A percentile compares a stretch with the other conserved stretches of the same genome.
Evolutionary conservation across 2,113 vertebrate species (phyloP).

Genomic region (Naja naja): DNA sequence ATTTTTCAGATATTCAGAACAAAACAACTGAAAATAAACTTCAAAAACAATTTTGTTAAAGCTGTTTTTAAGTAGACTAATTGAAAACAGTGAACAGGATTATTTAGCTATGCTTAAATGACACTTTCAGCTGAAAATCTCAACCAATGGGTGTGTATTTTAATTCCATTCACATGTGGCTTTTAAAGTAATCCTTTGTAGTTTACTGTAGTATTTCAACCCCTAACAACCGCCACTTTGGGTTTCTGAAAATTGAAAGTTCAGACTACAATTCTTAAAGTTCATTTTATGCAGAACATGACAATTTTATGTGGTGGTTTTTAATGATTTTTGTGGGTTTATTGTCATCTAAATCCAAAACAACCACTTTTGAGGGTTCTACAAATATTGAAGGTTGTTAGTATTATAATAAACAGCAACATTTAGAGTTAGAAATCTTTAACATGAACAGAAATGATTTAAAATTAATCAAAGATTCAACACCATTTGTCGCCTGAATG

Average conservation of each 20-base stretch:
- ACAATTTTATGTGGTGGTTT: background rate
- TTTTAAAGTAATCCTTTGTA: background rate
- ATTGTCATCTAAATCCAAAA: background rate
- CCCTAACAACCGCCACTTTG: background rate
- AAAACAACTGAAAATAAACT: background rate
- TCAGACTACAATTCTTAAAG: background rate
- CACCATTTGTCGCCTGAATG: background rate
- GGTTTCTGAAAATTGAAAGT: background rate
- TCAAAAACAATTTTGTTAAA: background rate
- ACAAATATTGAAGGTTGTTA: background rate
- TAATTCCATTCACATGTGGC: background rate
- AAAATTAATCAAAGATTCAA: slow-evolving; percentile 38
- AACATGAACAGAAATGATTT: slow-evolving; percentile 13
- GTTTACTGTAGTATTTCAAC: background rate
- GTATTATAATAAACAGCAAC: background rate
- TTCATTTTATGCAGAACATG: background rate
- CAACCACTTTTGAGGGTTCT: background rate
- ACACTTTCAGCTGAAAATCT: background rate
- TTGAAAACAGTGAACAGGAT: background rate
- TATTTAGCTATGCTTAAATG: background rate
- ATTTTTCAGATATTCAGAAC: background rate
- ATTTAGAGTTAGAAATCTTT: slow-evolving; percentile 1
- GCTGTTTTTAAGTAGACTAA: background rate
- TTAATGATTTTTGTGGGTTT: background rate
- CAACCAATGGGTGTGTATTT: background rate